Conservation (phyloP, 2,113 vertebrate species). For the Gobiocypris rarus region DNA sequence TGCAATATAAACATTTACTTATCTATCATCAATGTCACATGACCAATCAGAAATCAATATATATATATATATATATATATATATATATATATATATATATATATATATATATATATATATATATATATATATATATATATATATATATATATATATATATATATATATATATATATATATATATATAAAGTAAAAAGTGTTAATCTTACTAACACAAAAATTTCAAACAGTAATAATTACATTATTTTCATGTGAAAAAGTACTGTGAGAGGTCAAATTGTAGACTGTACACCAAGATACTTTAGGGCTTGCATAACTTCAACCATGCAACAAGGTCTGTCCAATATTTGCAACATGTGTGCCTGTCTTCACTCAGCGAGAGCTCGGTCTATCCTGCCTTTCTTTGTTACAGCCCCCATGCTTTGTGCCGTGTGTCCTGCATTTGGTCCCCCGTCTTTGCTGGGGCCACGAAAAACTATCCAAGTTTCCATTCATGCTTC, state of each 20-base stretch:
- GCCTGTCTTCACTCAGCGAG: neutral
- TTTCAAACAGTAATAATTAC: too few relatives aligned
- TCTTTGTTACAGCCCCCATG: slow-evolving; percentile 27
- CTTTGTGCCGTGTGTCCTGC: slow-evolving; percentile 25
- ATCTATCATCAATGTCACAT: too few relatives aligned
- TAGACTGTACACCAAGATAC: neutral
- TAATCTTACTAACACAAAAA: too few relatives aligned
- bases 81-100: too few relatives aligned
- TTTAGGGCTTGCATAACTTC: slow-evolving; percentile 13
- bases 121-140: too few relatives aligned
- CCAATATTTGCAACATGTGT: slow-evolving; percentile 38
- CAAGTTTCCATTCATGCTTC: slow-evolving; percentile 77
- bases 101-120: too few relatives aligned
- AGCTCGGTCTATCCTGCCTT: neutral
- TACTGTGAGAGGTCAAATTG: neutral
- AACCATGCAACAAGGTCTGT: slow-evolving; percentile 8
- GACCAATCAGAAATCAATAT: too few relatives aligned
- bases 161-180: too few relatives aligned
- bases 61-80: too few relatives aligned
- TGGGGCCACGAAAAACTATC: slow-evolving; percentile 71
- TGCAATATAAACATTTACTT: too few relatives aligned
- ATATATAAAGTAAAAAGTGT: too few relatives aligned
- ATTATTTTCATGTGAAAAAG: neutral
- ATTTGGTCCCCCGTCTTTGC: slow-evolving; percentile 39
- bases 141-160: too few relatives aligned